phyloP scores from a whole-genome alignment of 92 coral and sea anemone genomes.

The Galaxea fascicularis region DNA sequence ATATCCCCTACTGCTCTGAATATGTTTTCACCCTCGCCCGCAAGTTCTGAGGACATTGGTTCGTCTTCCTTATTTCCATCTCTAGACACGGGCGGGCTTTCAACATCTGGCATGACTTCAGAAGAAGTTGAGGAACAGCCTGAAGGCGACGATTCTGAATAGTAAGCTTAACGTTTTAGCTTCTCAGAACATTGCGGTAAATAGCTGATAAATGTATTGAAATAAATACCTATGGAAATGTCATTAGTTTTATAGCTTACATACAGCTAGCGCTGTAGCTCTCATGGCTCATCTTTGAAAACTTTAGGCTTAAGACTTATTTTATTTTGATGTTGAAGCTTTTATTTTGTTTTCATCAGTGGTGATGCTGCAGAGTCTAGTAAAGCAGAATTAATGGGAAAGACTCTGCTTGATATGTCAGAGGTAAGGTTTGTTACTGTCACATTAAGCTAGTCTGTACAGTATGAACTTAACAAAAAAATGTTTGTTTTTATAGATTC shows the following conservation, averaged over 20 bases:
- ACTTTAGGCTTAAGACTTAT: too few relatives aligned
- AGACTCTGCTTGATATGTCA: conserved; percentile 64
- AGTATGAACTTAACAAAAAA: neutral
- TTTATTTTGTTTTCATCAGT: neutral
- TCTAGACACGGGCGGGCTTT: conserved; percentile 45
- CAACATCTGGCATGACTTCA: conserved; percentile 53
- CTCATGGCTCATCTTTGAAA: too few relatives aligned
- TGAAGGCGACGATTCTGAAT: conserved; percentile 32
- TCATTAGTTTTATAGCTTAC: too few relatives aligned
- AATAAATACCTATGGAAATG: too few relatives aligned
- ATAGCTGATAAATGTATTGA: neutral
- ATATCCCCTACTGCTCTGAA: conserved; percentile 60
- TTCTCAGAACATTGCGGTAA: neutral
- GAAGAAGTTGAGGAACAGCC: conserved; percentile 51
- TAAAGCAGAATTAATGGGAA: conserved; percentile 50
- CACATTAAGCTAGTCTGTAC: too few relatives aligned
- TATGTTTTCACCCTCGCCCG: conserved; percentile 65
- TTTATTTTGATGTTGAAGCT: too few relatives aligned
- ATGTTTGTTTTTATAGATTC: too few relatives aligned
- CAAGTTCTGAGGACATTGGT: conserved; percentile 56
- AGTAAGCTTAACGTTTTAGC: conserved; percentile 1
- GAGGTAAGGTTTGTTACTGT: conserved; percentile 45
- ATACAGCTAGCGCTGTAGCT: too few relatives aligned
- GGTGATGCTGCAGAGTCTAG: conserved; percentile 23
- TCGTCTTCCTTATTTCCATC: conserved; percentile 58